phyloP scores from a whole-genome alignment of 2,888 invertebrate species.

The Baccha elongata region DNA sequence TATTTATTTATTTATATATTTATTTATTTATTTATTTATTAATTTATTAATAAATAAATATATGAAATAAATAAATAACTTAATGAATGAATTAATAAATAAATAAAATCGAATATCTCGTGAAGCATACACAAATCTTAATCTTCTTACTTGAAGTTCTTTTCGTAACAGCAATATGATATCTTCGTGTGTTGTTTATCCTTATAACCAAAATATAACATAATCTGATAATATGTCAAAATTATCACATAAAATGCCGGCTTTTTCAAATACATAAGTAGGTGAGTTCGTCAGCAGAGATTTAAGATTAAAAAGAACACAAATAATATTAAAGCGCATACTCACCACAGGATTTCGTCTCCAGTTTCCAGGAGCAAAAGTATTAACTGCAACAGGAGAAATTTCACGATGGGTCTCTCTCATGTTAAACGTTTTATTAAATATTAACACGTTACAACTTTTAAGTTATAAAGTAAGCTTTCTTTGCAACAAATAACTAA shows the following conservation, averaged over 20 bases:
- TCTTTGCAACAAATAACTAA: background rate
- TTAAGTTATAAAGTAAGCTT: background rate
- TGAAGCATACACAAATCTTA: too few species aligned
- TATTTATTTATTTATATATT: too few species aligned
- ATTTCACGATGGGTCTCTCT: background rate
- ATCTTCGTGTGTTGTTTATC: too few species aligned
- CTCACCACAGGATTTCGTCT: slow-evolving; percentile 7
- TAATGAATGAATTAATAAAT: too few species aligned
- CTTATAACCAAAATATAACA: too few species aligned
- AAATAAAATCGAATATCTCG: too few species aligned
- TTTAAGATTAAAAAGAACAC: background rate
- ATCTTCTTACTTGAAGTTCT: too few species aligned
- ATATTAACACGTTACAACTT: background rate
- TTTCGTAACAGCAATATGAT: too few species aligned
- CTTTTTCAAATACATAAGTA: background rate
- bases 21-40: too few species aligned
- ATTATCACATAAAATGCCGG: background rate
- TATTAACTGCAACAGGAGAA: slow-evolving; percentile 9
- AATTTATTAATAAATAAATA: too few species aligned
- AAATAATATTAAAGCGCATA: slow-evolving; percentile 14
- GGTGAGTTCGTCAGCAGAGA: background rate
- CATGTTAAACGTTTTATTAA: background rate
- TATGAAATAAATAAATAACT: too few species aligned
- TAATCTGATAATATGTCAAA: too few species aligned
- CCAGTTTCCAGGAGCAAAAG: background rate